Conservation (phyloP, 2,888 invertebrate species). For the Dichetophora obliterata region DNA sequence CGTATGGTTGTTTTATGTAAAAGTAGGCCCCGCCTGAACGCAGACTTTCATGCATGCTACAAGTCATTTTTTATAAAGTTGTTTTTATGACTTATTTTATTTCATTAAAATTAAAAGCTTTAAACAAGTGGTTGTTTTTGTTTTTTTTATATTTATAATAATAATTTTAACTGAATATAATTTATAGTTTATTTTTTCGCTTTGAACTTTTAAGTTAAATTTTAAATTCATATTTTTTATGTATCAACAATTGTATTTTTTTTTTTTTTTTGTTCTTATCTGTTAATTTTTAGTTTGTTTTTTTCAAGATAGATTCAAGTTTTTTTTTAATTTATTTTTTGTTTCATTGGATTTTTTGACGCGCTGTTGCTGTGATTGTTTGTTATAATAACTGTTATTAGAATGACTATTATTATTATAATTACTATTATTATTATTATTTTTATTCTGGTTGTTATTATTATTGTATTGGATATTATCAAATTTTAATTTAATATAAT, state of each 20-base stretch:
- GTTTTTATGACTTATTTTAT: not conserved
- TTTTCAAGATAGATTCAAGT: conserved; percentile 9
- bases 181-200: not conserved
- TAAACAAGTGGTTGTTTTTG: not conserved
- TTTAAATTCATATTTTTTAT: conserved; percentile 6
- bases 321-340: conserved; percentile 26
- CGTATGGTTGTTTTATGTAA: no score
- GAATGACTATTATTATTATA: conserved; percentile 36
- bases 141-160: not conserved
- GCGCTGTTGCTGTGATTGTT: conserved; percentile 24
- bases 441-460: conserved; percentile 46
- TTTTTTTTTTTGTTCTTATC: not conserved
- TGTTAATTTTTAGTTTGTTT: not conserved
- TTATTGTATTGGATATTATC: conserved; percentile 50
- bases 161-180: not conserved
- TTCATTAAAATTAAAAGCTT: not conserved
- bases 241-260: not conserved
- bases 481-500: conserved; percentile 55
- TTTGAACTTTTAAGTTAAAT: not conserved
- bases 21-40: no score
- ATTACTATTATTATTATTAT: conserved; percentile 41
- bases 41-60: not conserved
- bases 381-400: conserved; percentile 44
- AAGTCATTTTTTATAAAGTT: not conserved
- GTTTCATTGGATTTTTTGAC: conserved; percentile 37